Evolutionary conservation across 2,113 vertebrate species (phyloP).

Genomic region (Lutjanus erythropterus): DNA sequence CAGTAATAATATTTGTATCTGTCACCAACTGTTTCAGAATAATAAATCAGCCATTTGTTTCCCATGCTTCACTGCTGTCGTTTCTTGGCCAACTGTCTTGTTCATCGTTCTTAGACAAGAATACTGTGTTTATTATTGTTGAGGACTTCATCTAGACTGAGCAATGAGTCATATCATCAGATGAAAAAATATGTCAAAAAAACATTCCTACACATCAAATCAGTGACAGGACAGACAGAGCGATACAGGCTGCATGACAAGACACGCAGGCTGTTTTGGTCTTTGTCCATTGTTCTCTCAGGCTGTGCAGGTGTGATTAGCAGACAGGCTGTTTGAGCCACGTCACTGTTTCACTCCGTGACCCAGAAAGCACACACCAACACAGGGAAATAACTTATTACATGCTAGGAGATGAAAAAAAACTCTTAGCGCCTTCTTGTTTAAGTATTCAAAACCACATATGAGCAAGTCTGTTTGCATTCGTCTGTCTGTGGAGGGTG

Average conservation of each 20-base stretch:
- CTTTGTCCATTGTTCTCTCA: slow-evolving; percentile 72
- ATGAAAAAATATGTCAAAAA: neutral
- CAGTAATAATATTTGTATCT: slow-evolving; percentile 3
- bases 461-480: slow-evolving; percentile 1
- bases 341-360: slow-evolving; percentile 39
- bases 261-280: slow-evolving; percentile 36
- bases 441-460: neutral
- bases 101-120: slow-evolving; percentile 2
- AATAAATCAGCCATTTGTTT: slow-evolving; percentile 24
- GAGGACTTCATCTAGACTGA: slow-evolving; percentile 8
- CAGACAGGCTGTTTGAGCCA: slow-evolving; percentile 31
- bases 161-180: slow-evolving; percentile 46
- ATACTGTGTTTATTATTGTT: slow-evolving; percentile 42
- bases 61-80: slow-evolving; percentile 6
- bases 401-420: slow-evolving; percentile 10
- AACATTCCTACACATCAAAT: slow-evolving; percentile 44
- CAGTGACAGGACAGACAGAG: slow-evolving; percentile 1
- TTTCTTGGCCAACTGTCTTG: slow-evolving; percentile 11
- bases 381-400: slow-evolving; percentile 1
- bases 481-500: neutral
- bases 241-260: slow-evolving; percentile 3
- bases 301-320: slow-evolving; percentile 53
- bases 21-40: slow-evolving; percentile 3
- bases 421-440: neutral
- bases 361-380: slow-evolving; percentile 16